These are phyloP conservation scores for Drosophila subquinaria DNA, from an alignment of 2,888 invertebrate genomes.

Conservation along the genomic window DNA sequence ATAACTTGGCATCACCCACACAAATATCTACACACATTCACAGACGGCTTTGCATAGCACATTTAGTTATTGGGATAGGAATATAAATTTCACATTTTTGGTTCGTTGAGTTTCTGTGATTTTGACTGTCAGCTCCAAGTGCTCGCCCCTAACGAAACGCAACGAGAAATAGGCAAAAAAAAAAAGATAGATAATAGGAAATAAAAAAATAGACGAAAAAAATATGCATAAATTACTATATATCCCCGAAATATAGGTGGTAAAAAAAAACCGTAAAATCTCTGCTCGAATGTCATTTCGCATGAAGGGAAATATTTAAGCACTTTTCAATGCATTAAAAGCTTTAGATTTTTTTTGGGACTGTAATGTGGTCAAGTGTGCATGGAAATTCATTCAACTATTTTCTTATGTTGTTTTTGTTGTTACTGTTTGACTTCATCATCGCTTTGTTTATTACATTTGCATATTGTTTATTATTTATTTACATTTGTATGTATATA, in stretches of 20 bases:
- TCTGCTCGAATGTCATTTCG: constrained; percentile 20
- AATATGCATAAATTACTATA: constrained; percentile 69
- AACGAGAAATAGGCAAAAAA: constrained; percentile 17
- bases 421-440: constrained; percentile 52
- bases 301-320: constrained; percentile 30
- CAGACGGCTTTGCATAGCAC: constrained; percentile 38
- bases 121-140: constrained; percentile 73
- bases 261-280: constrained; percentile 21
- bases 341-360: constrained; percentile 21
- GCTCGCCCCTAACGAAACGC: constrained; percentile 34
- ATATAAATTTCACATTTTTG: constrained; percentile 72
- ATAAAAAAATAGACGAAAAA: constrained; percentile 25
- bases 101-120: constrained; percentile 76
- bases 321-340: constrained; percentile 47
- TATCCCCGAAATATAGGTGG: constrained; percentile 29
- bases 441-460: constrained; percentile 77
- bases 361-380: constrained; percentile 67
- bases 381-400: constrained; percentile 61
- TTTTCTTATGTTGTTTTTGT: constrained; percentile 21
- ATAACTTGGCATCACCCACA: constrained; percentile 62
- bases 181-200: constrained; percentile 7
- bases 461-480: constrained; percentile 81
- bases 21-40: constrained; percentile 23
- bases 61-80: constrained; percentile 56
- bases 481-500: constrained; percentile 65